Conservation (phyloP, 1,140 invertebrate genomes). For the Acyrthosiphon pisum region DNA sequence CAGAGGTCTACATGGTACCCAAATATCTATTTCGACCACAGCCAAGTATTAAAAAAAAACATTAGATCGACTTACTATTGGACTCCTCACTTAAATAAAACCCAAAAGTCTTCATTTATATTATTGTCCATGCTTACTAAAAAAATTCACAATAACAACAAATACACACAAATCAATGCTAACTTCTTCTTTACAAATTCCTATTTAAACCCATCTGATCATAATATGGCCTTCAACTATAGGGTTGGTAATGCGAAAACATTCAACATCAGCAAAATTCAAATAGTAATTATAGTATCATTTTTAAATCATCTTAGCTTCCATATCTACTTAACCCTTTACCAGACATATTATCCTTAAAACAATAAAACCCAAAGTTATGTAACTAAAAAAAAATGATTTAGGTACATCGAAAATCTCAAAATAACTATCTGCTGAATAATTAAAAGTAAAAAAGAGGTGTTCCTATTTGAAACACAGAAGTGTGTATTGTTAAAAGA, state of each 20-base stretch:
- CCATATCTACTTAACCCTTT: too few relatives aligned
- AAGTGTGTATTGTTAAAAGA: too few relatives aligned
- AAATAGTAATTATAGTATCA: background rate
- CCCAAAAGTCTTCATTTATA: background rate
- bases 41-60: background rate
- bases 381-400: too few relatives aligned
- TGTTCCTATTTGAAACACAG: too few relatives aligned
- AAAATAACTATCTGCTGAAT: too few relatives aligned
- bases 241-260: too few relatives aligned
- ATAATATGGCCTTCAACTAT: background rate
- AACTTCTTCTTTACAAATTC: background rate
- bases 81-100: background rate
- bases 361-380: too few relatives aligned
- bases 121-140: background rate
- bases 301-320: too few relatives aligned
- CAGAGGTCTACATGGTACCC: background rate
- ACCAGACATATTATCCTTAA: too few relatives aligned
- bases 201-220: background rate
- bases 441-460: too few relatives aligned
- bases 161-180: background rate
- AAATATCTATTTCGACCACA: background rate
- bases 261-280: background rate
- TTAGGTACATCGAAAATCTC: too few relatives aligned
- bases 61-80: background rate
- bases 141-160: background rate